Conservation (phyloP, 1,140 invertebrate species). For the Aphidius ervi region DNA sequence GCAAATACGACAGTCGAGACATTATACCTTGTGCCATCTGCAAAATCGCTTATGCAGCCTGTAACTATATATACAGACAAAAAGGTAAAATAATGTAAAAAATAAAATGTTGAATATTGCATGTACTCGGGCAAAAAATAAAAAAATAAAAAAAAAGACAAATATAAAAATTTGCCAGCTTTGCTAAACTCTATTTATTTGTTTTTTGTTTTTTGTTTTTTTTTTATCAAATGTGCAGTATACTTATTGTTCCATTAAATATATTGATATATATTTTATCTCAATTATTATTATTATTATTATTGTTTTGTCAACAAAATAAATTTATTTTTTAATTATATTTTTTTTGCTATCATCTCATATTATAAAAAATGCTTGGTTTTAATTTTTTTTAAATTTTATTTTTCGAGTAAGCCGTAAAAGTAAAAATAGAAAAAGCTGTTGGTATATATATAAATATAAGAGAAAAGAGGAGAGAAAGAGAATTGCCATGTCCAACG, state of each 20-base stretch:
- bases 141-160: no score
- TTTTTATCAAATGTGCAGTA: neutral
- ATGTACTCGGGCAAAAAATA: neutral
- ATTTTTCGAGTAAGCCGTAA: conserved; percentile 14
- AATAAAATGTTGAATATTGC: neutral
- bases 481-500: conserved; percentile 20
- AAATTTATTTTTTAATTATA: neutral
- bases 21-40: neutral
- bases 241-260: neutral
- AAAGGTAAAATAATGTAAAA: neutral
- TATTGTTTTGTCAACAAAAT: neutral
- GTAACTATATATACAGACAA: neutral
- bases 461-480: neutral
- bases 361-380: neutral
- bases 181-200: no score
- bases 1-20: neutral
- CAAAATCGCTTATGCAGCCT: conserved; percentile 9
- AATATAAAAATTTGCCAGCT: no score
- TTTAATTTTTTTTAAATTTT: conserved; percentile 4
- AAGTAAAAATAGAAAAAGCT: conserved; percentile 26
- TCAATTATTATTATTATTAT: neutral
- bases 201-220: no score
- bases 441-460: no score
- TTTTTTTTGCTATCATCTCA: no score
- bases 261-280: neutral